Evolutionary conservation across 1,140 invertebrate species (phyloP).

Genomic region (Drosophila melanica): DNA sequence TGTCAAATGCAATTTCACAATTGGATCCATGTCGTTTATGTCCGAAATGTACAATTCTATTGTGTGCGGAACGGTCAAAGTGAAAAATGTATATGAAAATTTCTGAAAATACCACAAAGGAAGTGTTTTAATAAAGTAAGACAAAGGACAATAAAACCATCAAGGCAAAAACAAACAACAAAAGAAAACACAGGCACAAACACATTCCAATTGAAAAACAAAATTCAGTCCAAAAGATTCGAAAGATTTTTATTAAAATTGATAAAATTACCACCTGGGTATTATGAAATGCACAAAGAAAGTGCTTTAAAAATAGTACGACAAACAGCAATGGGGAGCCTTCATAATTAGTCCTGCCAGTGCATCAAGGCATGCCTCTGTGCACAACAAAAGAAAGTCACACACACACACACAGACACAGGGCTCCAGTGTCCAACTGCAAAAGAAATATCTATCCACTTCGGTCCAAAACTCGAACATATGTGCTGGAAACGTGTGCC

Average conservation of each 20-base stretch:
- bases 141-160: no score
- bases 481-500: constrained; percentile 29
- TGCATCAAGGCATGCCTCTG: constrained; percentile 10
- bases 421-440: constrained; percentile 2
- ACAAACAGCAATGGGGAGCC: background rate
- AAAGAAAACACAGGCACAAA: background rate
- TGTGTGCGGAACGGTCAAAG: background rate
- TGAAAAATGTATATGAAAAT: background rate
- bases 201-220: constrained; percentile 5
- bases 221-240: constrained; percentile 15
- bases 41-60: background rate
- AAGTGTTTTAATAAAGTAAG: background rate
- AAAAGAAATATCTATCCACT: constrained; percentile 11
- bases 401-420: background rate
- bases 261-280: background rate
- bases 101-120: background rate
- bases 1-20: constrained; percentile 1
- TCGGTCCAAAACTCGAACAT: constrained; percentile 27
- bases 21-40: background rate
- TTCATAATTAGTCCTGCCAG: constrained; percentile 2
- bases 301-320: background rate
- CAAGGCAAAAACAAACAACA: constrained; percentile 15
- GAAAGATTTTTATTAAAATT: constrained; percentile 6
- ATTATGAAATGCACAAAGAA: background rate
- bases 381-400: constrained; percentile 19